Conservation (phyloP, 1,140 invertebrate species). For the Ditylenchus dipsaci region DNA sequence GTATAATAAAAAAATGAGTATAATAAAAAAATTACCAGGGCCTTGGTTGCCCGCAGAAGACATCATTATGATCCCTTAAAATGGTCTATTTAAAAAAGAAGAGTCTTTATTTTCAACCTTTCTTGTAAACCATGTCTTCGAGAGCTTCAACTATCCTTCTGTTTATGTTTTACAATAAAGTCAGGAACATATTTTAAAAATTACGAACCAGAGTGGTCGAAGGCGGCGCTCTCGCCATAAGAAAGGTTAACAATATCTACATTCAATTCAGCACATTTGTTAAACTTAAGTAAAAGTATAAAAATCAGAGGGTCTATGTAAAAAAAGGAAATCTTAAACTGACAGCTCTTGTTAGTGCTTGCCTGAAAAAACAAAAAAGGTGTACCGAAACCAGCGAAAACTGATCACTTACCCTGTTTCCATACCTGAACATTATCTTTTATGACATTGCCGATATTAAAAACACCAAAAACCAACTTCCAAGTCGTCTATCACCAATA, state of each 20-base stretch:
- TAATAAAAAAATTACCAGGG: slow-evolving; percentile 68
- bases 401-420: slow-evolving; percentile 75
- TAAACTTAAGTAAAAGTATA: slow-evolving; percentile 58
- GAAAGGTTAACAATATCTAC: slow-evolving; percentile 92
- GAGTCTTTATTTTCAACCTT: slow-evolving; percentile 69
- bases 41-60: slow-evolving; percentile 89
- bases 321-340: not conserved
- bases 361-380: no score
- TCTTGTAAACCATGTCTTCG: slow-evolving; percentile 21
- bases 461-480: slow-evolving; percentile 59
- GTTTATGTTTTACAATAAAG: not conserved
- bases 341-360: slow-evolving; percentile 75
- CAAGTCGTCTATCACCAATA: slow-evolving; percentile 80
- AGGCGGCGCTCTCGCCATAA: slow-evolving; percentile 88
- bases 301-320: not conserved
- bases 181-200: not conserved
- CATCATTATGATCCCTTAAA: slow-evolving; percentile 74
- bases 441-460: no score
- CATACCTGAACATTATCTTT: slow-evolving; percentile 64
- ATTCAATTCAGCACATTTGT: slow-evolving; percentile 62
- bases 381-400: no score
- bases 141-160: not conserved
- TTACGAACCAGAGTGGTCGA: slow-evolving; percentile 73
- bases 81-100: slow-evolving; percentile 87
- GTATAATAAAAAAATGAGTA: no score